Conservation (phyloP, 1,140 invertebrate genomes). For the Tetragnatha versicolor region DNA sequence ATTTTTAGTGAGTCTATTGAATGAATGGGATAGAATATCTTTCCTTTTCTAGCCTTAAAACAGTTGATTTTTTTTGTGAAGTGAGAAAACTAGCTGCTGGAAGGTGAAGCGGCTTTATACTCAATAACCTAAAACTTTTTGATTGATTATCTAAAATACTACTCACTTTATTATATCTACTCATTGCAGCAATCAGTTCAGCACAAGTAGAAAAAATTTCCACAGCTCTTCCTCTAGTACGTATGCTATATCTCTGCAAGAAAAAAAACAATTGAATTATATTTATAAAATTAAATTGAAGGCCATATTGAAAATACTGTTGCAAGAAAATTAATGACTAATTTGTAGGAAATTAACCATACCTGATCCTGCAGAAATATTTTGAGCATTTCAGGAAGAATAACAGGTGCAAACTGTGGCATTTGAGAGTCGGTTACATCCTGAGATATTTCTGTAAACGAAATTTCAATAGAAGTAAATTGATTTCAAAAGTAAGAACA, state of each 20-base stretch:
- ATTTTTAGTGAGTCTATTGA: no score
- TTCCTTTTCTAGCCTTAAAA: no score
- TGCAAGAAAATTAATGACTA: neutral
- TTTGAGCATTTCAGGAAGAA: conserved; percentile 78
- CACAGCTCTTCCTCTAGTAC: conserved; percentile 72
- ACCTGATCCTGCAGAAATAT: conserved; percentile 75
- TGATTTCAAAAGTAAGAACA: neutral
- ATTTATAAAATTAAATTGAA: neutral
- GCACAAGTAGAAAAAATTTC: conserved; percentile 74
- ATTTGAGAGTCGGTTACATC: conserved; percentile 77
- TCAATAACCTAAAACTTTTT: no score
- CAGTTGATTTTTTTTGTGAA: no score
- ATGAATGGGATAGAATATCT: no score
- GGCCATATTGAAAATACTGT: neutral
- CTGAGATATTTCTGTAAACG: conserved; percentile 71
- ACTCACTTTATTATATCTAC: conserved; percentile 68
- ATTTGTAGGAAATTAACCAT: conserved; percentile 20
- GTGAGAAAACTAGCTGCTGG: no score
- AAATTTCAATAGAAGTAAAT: conserved; percentile 1
- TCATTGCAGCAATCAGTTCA: conserved; percentile 69
- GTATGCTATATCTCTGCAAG: conserved; percentile 70
- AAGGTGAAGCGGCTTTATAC: no score
- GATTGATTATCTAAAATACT: no score
- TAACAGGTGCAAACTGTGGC: conserved; percentile 75
- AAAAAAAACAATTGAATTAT: neutral